These are phyloP conservation scores for Rhagonycha lutea DNA, from an alignment of 2,888 invertebrate species.

Conservation along the genomic window DNA sequence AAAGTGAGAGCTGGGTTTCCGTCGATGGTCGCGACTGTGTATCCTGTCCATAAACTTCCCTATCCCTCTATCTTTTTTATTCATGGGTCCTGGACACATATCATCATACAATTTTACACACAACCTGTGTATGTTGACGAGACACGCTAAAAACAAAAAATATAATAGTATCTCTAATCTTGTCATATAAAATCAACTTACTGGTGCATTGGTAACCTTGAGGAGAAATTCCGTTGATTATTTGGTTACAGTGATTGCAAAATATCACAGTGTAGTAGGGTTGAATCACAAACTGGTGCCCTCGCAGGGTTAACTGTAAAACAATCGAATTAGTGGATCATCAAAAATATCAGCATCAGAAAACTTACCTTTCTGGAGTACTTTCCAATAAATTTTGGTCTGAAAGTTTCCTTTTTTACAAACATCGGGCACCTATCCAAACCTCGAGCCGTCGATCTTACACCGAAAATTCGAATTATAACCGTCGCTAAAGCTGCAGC, in stretches of 20 bases:
- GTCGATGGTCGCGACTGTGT: conserved; percentile 50
- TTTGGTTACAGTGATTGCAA: conserved; percentile 91
- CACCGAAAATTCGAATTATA: conserved; percentile 74
- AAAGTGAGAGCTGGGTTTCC: conserved; percentile 55
- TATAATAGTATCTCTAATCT: neutral
- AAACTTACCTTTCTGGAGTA: conserved; percentile 62
- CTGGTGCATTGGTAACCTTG: conserved; percentile 96
- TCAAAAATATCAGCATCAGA: neutral
- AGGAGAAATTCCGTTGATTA: conserved; percentile 94
- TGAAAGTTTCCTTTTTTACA: conserved; percentile 80
- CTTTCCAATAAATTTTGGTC: conserved; percentile 70
- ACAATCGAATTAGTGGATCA: conserved; percentile 21
- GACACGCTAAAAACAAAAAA: conserved; percentile 46
- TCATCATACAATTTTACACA: conserved; percentile 55
- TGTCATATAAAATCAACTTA: conserved; percentile 54
- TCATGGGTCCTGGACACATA: conserved; percentile 53
- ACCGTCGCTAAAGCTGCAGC: conserved; percentile 82
- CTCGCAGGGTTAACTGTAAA: conserved; percentile 74
- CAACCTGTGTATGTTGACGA: conserved; percentile 52
- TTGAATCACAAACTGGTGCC: conserved; percentile 87
- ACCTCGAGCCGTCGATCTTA: conserved; percentile 63
- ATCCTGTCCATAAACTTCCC: conserved; percentile 50
- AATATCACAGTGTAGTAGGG: conserved; percentile 88
- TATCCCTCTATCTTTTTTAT: conserved; percentile 50
- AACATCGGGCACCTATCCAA: conserved; percentile 82